Evolutionary conservation across 2,888 invertebrate species (phyloP), one percentile per base, ranked within the genome.

Genomic region (Lepidonotus clava): DNA sequence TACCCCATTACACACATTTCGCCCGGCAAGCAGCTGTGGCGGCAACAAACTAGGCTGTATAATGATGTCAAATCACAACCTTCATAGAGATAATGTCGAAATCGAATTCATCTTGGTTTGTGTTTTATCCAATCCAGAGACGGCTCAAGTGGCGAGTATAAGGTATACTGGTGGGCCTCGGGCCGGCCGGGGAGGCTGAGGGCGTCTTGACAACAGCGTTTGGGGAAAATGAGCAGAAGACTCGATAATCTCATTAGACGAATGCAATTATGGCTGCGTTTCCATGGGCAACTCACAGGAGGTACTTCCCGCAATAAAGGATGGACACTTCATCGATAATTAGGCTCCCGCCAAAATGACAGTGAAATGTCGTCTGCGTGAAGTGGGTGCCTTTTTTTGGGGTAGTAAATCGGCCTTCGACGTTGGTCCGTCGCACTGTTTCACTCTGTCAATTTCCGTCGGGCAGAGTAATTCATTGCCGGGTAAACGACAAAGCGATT

Each of bases 31-130:
- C 80, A 80, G 24, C 28, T 71, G 51, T 51, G 80, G 46, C 34
- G 80, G 28, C 41, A 80, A 41, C 80, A 80, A 80, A 80, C 80
- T 80, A 80, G 80, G 80, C 80, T 80, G 80, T 80, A 80, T 80
- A 80, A 80, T 28, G 21, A 80, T 80, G 80, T 80, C 80, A 46
- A 80, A 46, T 41, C 80, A 46, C 80, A 41, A 80, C 80, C 80
- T 51, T 46, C 46, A 46, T 32, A 18, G 34, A 32, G 46, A 80
- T 80, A 80, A 80, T 80, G 80, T 46, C 41, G 80, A 80, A 80
- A 80, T 80, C 80, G 51, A 80, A 80, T 80, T 80, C 46, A 80
- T 41, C 80, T 18, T 14, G 8, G 46, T 41, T 32, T 80, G 46
- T 80, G 80, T 80, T 80, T 80, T 80, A 80, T 80, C 28, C 46